Conservation (phyloP, 2,113 vertebrate species). For the Notothenia rossii region DNA sequence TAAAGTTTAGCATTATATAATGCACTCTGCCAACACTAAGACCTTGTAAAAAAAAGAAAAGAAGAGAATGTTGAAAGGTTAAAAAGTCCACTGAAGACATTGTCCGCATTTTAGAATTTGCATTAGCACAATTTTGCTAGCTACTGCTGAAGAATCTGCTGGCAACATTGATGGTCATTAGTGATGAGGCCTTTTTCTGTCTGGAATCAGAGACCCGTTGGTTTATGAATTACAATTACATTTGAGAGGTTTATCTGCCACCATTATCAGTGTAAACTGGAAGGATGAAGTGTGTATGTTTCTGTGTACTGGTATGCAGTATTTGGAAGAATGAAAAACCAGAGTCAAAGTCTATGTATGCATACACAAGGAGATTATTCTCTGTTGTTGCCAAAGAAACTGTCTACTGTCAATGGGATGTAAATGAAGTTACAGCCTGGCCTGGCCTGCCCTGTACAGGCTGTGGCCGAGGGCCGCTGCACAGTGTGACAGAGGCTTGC, state of each 20-base stretch:
- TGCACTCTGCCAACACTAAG: neutral
- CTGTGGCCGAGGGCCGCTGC: conserved; percentile 41
- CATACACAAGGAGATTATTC: neutral
- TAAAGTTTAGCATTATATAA: neutral
- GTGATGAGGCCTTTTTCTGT: neutral
- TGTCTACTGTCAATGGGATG: neutral
- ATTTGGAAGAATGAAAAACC: neutral
- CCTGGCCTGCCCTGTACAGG: conserved; percentile 18
- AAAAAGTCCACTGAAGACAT: no score
- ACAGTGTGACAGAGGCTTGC: conserved; percentile 38
- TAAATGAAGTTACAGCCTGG: conserved; percentile 9
- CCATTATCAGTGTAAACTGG: no score
- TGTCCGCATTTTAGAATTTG: neutral
- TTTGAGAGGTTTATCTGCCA: neutral
- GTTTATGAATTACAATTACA: neutral
- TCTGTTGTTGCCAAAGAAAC: neutral
- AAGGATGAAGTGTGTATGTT: neutral
- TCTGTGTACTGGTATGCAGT: neutral
- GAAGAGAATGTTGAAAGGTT: no score
- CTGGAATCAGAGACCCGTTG: neutral
- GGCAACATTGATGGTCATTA: neutral
- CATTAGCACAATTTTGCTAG: neutral
- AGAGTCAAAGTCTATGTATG: neutral
- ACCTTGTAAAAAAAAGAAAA: no score
- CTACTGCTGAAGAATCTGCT: neutral